These are phyloP conservation scores for Osmerus mordax DNA, from an alignment of 2,113 vertebrate genomes.

Conservation along the genomic window DNA sequence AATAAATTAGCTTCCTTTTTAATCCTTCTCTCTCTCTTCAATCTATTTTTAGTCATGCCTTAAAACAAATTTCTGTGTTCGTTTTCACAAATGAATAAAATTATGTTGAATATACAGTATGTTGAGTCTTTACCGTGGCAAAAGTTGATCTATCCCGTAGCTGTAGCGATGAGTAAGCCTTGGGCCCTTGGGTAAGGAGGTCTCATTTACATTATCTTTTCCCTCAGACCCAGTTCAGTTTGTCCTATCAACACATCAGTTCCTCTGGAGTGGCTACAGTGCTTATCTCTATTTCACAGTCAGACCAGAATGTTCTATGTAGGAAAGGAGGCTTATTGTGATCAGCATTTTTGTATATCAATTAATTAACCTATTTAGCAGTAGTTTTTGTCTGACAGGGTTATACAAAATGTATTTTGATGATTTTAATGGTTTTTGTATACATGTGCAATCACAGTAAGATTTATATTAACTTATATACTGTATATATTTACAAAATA, in stretches of 20 bases:
- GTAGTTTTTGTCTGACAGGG: background rate
- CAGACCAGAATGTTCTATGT: background rate
- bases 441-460: background rate
- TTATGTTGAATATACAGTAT: too few species aligned
- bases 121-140: background rate
- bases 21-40: too few species aligned
- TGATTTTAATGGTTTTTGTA: background rate
- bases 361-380: background rate
- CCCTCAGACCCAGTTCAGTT: background rate
- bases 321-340: background rate
- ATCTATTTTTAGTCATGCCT: too few species aligned
- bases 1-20: too few species aligned
- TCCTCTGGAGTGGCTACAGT: background rate
- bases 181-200: background rate
- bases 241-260: slow-evolving; percentile 1
- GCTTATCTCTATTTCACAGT: background rate
- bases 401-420: background rate
- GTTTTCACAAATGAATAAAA: too few species aligned
- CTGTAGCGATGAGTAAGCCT: background rate
- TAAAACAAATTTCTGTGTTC: too few species aligned
- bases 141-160: background rate
- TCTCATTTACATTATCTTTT: background rate
- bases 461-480: background rate
- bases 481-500: too few species aligned
- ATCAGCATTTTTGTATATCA: background rate